Conservation (phyloP, 37 sponge, comb jelly and placozoan species). For the Lycopodina hypogea region DNA sequence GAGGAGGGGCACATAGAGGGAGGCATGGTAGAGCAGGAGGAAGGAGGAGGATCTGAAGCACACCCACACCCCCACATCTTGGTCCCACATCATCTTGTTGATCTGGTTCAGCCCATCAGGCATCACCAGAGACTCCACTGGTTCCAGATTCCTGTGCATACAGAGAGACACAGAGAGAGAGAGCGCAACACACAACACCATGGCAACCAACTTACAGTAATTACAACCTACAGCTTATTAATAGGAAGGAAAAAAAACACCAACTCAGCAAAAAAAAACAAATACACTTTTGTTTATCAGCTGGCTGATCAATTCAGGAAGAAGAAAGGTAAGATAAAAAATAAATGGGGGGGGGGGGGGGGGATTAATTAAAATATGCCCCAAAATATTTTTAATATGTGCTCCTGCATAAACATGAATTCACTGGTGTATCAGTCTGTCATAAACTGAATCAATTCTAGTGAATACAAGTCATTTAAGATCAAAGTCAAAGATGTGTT, state of each 20-base stretch:
- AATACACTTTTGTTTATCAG: too few species aligned
- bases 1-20: slow-evolving; percentile 31
- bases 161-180: neutral
- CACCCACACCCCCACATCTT: slow-evolving; percentile 47
- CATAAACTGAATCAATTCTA: too few species aligned
- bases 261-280: neutral
- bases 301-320: too few species aligned
- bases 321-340: too few species aligned
- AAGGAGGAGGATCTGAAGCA: slow-evolving; percentile 42
- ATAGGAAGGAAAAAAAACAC: neutral
- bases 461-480: too few species aligned
- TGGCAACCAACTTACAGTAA: neutral
- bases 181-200: neutral
- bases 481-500: too few species aligned
- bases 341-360: too few species aligned
- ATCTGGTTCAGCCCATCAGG: slow-evolving; percentile 21
- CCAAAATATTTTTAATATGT: too few species aligned
- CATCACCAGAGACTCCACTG: slow-evolving; percentile 41
- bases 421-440: too few species aligned
- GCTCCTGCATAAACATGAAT: too few species aligned
- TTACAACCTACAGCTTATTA: neutral
- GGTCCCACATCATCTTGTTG: slow-evolving; percentile 25
- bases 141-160: slow-evolving; percentile 32
- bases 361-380: too few species aligned
- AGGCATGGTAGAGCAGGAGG: slow-evolving; percentile 28